Evolutionary conservation across 2,113 vertebrate genomes (phyloP), one percentile per base, ranked within the genome.

Genomic region (Hystrix brachyura): DNA sequence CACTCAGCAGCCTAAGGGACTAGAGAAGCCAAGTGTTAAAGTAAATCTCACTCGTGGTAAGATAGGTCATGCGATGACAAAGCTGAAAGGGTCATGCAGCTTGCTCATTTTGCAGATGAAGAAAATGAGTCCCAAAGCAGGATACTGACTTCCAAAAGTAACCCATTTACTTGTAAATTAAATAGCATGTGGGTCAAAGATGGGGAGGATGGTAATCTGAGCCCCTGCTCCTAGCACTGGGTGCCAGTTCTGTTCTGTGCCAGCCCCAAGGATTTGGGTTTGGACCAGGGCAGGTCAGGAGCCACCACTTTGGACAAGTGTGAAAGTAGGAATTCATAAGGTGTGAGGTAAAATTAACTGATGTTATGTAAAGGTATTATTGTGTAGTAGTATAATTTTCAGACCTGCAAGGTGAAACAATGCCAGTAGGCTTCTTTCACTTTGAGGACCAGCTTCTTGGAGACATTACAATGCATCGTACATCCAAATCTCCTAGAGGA

Each of bases 1-100:
- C 97, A 97, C 74, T 97, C 95, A 85, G 91, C 76, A 87, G 91
- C 83, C 67, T 72, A 85, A 92, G 74, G 62, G 74, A 89, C 88
- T 9, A 34, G 48, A 87, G 89, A 98, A 93, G 94, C 86, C 97
- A 96, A 91, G 90, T 87, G 96, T 91, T 94, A 51, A 95, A 84
- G 96, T 48, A 29, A 96, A 88, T 72, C 23, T 96, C 74, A 69
- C 43, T 6, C 89, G 21, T 2, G 29, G 86, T 53, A 62, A 95
- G 90, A 15, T 29, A 90, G 72, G 92, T 94, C 57, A 59, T 62
- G 90, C 65, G 23, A 38, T 57, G 57, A 59, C 76, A 90, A 82
- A 90, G 71, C 86, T 15, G 48, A 89, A 74, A 91, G 87, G 57
- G 29, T 84, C 71, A 71, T 11, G 48, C 34, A 83, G n/a, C 55